phyloP scores from a whole-genome alignment of 2,888 invertebrate species.

The Baccha elongata region DNA sequence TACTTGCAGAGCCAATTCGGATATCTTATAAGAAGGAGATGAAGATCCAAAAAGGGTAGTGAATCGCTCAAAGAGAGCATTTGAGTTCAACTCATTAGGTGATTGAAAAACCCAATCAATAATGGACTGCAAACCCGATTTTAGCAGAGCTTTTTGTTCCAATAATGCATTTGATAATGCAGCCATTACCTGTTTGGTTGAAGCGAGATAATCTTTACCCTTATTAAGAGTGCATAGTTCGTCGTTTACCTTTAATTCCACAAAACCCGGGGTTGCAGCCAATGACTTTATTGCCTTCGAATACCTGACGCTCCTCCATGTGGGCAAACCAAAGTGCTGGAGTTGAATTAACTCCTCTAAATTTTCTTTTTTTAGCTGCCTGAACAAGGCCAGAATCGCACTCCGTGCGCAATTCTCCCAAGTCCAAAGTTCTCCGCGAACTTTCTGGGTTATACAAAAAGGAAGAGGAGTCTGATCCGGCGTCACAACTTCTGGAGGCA shows the following conservation, averaged over 20 bases:
- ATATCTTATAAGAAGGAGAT: slow-evolving; percentile 28
- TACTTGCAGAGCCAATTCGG: too few relatives aligned
- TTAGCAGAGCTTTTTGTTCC: slow-evolving; percentile 27
- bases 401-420: slow-evolving; percentile 6
- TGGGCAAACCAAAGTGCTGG: too few relatives aligned
- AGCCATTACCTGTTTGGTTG: too few relatives aligned
- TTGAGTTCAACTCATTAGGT: slow-evolving; percentile 29
- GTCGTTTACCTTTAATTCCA: slow-evolving; percentile 14
- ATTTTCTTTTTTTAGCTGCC: too few relatives aligned
- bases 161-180: slow-evolving; percentile 21
- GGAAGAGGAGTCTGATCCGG: neutral
- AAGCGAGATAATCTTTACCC: slow-evolving; percentile 23
- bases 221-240: slow-evolving; percentile 25
- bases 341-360: too few relatives aligned
- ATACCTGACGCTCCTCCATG: too few relatives aligned
- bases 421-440: slow-evolving; percentile 13
- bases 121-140: slow-evolving; percentile 14
- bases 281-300: too few relatives aligned
- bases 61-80: slow-evolving; percentile 14
- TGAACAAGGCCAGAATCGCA: neutral
- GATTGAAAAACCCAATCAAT: slow-evolving; percentile 42
- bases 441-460: slow-evolving; percentile 15
- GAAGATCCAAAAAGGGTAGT: too few relatives aligned
- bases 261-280: too few relatives aligned
- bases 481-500: neutral